phyloP scores from a whole-genome alignment of 23 tunicate species.

The Botrylloides violaceus region DNA sequence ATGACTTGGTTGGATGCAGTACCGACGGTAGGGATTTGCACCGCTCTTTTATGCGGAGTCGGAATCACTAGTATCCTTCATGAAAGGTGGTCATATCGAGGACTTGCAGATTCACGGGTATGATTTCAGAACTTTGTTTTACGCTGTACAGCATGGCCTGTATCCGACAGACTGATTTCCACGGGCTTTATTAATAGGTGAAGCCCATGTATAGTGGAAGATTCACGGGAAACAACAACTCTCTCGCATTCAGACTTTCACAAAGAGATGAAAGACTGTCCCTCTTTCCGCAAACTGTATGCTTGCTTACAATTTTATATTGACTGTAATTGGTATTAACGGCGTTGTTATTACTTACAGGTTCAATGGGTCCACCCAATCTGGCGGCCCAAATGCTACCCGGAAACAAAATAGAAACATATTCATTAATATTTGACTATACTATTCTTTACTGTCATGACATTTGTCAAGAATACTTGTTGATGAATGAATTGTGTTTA shows the following conservation, averaged over 20 bases:
- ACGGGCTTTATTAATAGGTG: background rate
- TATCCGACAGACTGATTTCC: background rate
- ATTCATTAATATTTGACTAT: background rate
- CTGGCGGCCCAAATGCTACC: slow-evolving; percentile 43
- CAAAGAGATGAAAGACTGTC: slow-evolving; percentile 44
- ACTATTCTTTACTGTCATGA: too few species aligned
- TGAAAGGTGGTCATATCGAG: slow-evolving; percentile 24
- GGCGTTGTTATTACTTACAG: slow-evolving; percentile 17
- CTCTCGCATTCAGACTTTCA: slow-evolving; percentile 13
- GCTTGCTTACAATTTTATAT: too few species aligned
- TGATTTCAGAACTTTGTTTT: background rate
- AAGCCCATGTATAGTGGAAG: background rate
- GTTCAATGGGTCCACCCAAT: slow-evolving; percentile 51
- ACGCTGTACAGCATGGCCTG: background rate
- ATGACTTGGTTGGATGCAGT: slow-evolving; percentile 53
- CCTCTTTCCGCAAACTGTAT: slow-evolving; percentile 30
- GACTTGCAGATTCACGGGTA: slow-evolving; percentile 35
- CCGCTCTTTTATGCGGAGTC: slow-evolving; percentile 5
- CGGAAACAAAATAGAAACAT: slow-evolving; percentile 5
- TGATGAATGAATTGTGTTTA: too few species aligned
- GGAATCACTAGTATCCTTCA: background rate
- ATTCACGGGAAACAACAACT: background rate
- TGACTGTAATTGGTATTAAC: too few species aligned
- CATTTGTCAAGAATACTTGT: too few species aligned
- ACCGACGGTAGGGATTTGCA: slow-evolving; percentile 18